phyloP scores from a whole-genome alignment of 2,113 vertebrate genomes.

The Bubo scandiacus region DNA sequence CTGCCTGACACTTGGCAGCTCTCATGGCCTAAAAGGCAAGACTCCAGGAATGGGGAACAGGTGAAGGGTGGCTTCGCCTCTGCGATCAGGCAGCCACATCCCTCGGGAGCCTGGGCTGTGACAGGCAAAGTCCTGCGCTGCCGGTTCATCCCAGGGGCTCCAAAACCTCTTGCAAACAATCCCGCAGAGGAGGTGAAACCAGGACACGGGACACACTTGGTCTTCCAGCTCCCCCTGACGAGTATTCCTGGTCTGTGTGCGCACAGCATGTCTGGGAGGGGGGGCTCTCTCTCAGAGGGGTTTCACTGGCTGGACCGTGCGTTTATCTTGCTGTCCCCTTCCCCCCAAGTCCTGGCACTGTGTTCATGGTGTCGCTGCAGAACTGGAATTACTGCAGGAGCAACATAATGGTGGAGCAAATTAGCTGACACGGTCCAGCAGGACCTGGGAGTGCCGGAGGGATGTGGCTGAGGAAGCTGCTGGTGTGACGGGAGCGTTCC shows the following conservation, averaged over 20 bases:
- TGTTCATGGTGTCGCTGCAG: not conserved
- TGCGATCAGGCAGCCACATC: not conserved
- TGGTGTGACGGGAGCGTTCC: not conserved
- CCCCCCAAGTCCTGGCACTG: not conserved
- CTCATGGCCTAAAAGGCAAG: not conserved
- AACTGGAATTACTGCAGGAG: not conserved
- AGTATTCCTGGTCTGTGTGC: not conserved
- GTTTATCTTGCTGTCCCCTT: rapidly evolving
- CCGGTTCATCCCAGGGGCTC: not conserved
- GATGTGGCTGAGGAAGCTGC: not conserved
- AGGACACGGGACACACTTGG: not conserved
- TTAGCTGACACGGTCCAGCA: not conserved
- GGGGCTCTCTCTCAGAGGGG: not conserved
- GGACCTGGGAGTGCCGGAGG: not conserved
- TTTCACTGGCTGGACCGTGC: not conserved
- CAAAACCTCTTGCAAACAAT: not conserved
- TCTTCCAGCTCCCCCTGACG: not conserved
- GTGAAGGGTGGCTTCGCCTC: not conserved
- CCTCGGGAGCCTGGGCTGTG: not conserved
- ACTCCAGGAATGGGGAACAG: not conserved
- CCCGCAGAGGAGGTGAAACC: not conserved
- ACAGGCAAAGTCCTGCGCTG: not conserved
- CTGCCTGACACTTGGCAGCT: not conserved
- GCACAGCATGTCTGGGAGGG: rapidly evolving
- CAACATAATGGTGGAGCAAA: not conserved